Evolutionary conservation across 2,888 invertebrate genomes (phyloP).

Genomic region (Tyria jacobaeae): DNA sequence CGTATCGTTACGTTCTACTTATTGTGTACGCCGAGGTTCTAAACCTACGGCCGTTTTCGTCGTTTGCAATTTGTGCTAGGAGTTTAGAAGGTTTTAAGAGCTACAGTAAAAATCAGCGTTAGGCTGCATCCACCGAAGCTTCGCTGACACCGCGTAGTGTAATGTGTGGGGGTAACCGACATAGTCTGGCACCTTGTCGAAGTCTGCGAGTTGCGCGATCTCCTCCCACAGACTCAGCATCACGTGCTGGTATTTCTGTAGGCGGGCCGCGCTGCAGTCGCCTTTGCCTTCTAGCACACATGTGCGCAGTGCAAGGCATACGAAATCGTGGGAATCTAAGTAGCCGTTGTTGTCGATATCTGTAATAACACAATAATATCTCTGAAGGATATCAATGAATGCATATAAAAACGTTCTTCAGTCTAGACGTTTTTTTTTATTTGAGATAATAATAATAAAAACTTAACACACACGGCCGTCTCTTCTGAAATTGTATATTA

Average conservation of each 20-base stretch:
- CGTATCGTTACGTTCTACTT: background rate
- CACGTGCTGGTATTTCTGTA: conserved; percentile 93
- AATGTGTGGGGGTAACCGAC: conserved; percentile 77
- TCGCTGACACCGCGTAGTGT: conserved; percentile 59
- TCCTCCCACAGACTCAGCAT: conserved; percentile 95
- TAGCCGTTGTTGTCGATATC: conserved; percentile 95
- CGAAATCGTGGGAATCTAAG: conserved; percentile 93
- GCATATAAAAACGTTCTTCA: background rate
- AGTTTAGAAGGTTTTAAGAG: conserved; percentile 24
- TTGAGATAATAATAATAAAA: background rate
- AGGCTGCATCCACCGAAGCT: conserved; percentile 54
- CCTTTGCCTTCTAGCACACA: conserved; percentile 94
- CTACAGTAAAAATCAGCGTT: conserved; percentile 50
- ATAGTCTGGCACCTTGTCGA: conserved; percentile 91
- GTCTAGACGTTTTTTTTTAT: background rate
- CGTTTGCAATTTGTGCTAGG: conserved; percentile 2
- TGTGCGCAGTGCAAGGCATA: conserved; percentile 92
- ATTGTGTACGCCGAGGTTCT: background rate
- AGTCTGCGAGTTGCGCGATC: conserved; percentile 94
- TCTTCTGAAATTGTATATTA: too few species aligned
- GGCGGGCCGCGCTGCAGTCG: conserved; percentile 89
- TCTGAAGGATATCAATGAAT: too few species aligned
- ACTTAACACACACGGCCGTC: too few species aligned
- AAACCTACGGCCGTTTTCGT: background rate
- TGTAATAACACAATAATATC: conserved; percentile 64